Conservation (phyloP, 2,113 vertebrate genomes). For the Opisthocomus hoazin region DNA sequence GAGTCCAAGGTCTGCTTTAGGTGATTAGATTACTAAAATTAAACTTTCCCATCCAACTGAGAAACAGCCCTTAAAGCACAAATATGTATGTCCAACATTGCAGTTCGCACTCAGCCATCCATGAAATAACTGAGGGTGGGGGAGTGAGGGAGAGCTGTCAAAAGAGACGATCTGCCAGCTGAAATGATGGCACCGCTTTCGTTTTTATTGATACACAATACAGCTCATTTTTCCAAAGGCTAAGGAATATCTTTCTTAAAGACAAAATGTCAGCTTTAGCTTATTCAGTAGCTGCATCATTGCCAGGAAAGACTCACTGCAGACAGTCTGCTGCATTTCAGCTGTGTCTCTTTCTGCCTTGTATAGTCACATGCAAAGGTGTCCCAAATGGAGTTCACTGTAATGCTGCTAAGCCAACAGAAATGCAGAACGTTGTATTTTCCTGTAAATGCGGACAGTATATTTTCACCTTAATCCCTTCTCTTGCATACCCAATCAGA, state of each 20-base stretch:
- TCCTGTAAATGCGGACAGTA: neutral
- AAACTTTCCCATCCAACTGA: neutral
- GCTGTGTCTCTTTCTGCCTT: neutral
- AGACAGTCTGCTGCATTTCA: neutral
- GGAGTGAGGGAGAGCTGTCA: neutral
- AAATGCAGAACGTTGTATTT: neutral
- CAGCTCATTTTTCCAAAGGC: neutral
- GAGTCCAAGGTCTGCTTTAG: neutral
- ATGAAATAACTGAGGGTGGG: neutral
- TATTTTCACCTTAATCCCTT: neutral
- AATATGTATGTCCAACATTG: neutral
- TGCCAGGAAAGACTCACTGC: neutral
- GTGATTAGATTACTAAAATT: conserved; percentile 9
- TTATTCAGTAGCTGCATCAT: neutral
- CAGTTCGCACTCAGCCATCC: neutral
- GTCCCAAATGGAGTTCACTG: neutral
- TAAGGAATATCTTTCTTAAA: neutral
- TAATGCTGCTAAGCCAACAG: neutral
- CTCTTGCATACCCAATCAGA: neutral
- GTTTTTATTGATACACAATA: neutral
- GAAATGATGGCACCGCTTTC: neutral
- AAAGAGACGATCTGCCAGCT: neutral
- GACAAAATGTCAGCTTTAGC: neutral
- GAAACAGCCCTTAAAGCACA: neutral
- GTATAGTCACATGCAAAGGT: neutral